phyloP scores from a whole-genome alignment of 2,888 invertebrate species.

The Eupsilia transversa region DNA sequence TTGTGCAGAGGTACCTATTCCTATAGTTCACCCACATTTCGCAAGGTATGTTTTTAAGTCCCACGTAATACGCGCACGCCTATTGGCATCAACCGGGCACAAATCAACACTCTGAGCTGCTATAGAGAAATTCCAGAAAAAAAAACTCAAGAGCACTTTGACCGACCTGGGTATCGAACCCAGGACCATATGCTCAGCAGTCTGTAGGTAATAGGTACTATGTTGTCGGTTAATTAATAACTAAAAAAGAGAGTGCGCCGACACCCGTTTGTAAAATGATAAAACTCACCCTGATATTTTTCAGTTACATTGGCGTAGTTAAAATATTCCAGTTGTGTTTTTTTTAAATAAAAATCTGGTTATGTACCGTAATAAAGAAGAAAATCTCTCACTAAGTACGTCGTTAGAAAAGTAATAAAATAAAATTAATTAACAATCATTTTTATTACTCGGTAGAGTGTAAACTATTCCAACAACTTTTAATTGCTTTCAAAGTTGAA shows the following conservation, averaged over 20 bases:
- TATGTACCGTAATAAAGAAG: background rate
- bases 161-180: too few relatives aligned
- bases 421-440: conserved; percentile 23
- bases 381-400: background rate
- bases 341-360: background rate
- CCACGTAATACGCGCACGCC: too few relatives aligned
- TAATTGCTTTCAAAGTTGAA: conserved; percentile 63
- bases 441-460: conserved; percentile 3
- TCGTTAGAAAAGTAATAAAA: background rate
- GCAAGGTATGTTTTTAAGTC: too few relatives aligned
- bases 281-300: background rate
- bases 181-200: too few relatives aligned
- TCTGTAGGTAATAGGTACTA: too few relatives aligned
- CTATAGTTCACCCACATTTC: too few relatives aligned
- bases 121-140: too few relatives aligned
- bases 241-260: background rate
- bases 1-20: too few relatives aligned
- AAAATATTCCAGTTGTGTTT: background rate
- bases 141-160: too few relatives aligned
- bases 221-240: too few relatives aligned
- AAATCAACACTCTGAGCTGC: too few relatives aligned
- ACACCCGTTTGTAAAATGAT: background rate
- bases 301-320: background rate
- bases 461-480: conserved; percentile 35
- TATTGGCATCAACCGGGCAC: too few relatives aligned